A percentile compares a stretch with the other conserved stretches of the same genome.
Evolutionary conservation across 2,888 invertebrate genomes (phyloP).

Genomic region (Drosophila parthenogenetica): DNA sequence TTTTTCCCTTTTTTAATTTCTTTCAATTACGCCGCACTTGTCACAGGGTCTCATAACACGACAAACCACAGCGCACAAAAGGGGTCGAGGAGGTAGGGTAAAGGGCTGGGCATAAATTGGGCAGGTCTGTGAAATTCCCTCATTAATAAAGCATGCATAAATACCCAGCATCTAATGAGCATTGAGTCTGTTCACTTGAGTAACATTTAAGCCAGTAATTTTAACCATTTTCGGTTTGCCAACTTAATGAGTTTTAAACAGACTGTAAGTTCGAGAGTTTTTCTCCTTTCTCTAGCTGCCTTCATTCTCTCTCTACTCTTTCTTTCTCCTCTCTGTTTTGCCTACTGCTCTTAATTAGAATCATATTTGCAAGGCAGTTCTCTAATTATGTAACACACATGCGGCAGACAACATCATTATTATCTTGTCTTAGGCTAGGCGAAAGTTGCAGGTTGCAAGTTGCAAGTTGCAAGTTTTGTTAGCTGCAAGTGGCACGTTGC

Average conservation of each 20-base stretch:
- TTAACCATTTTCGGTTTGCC: slow-evolving; percentile 30
- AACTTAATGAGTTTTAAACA: slow-evolving; percentile 22
- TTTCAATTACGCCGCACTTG: slow-evolving; percentile 77
- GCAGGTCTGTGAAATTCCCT: slow-evolving; percentile 55
- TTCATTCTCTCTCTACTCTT: not conserved
- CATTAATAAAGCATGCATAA: slow-evolving; percentile 59
- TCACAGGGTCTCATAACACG: slow-evolving; percentile 44
- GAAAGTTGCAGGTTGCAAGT: slow-evolving; percentile 57
- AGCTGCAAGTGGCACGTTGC: slow-evolving; percentile 13
- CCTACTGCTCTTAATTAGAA: slow-evolving; percentile 56
- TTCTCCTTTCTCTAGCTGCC: slow-evolving; percentile 1
- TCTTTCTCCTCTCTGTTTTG: slow-evolving; percentile 3
- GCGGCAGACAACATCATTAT: slow-evolving; percentile 41
- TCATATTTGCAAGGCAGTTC: slow-evolving; percentile 37
- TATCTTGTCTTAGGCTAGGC: slow-evolving; percentile 32
- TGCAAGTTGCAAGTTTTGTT: slow-evolving; percentile 15
- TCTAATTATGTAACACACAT: slow-evolving; percentile 59
- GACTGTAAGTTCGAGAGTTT: slow-evolving; percentile 1
- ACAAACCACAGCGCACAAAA: slow-evolving; percentile 8
- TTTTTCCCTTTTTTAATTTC: slow-evolving; percentile 66
- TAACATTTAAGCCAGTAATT: slow-evolving; percentile 39
- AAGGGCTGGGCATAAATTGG: not conserved
- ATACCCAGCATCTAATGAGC: slow-evolving; percentile 40
- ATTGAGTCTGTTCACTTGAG: slow-evolving; percentile 18
- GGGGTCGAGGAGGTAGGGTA: not conserved